phyloP scores from a whole-genome alignment of 1,140 invertebrate species.

The Calosoma granatense region DNA sequence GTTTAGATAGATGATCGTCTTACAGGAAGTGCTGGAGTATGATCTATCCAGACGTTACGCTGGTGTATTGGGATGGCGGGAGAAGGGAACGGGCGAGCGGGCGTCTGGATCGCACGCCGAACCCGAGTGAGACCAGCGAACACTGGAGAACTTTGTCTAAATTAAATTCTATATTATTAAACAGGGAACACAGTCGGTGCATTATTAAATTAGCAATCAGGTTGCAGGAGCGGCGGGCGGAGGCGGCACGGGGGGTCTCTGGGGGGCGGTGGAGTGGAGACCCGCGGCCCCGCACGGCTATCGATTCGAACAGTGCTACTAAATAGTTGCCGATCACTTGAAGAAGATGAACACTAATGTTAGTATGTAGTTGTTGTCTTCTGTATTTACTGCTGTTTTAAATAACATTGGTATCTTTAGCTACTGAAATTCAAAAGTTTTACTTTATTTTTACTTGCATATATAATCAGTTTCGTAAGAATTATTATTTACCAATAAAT shows the following conservation, averaged over 20 bases:
- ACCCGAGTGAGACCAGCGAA: too few relatives aligned
- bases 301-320: conserved; percentile 3
- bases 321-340: not conserved
- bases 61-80: too few relatives aligned
- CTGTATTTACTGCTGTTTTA: not conserved
- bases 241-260: not conserved
- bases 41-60: too few relatives aligned
- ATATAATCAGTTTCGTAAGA: not conserved
- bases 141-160: conserved; percentile 4
- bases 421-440: not conserved
- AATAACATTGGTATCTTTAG: not conserved
- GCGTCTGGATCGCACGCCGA: too few relatives aligned
- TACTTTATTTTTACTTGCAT: not conserved
- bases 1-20: too few relatives aligned
- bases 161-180: conserved; percentile 9
- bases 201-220: conserved; percentile 9
- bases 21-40: too few relatives aligned
- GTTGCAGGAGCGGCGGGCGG: conserved; percentile 2
- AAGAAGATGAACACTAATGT: too few relatives aligned
- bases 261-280: not conserved
- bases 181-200: conserved; percentile 6
- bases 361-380: too few relatives aligned
- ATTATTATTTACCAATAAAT: not conserved
- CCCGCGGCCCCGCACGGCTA: not conserved
- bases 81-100: too few relatives aligned